Conservation (phyloP, 1,140 invertebrate species). For the Drosophila teissieri region DNA sequence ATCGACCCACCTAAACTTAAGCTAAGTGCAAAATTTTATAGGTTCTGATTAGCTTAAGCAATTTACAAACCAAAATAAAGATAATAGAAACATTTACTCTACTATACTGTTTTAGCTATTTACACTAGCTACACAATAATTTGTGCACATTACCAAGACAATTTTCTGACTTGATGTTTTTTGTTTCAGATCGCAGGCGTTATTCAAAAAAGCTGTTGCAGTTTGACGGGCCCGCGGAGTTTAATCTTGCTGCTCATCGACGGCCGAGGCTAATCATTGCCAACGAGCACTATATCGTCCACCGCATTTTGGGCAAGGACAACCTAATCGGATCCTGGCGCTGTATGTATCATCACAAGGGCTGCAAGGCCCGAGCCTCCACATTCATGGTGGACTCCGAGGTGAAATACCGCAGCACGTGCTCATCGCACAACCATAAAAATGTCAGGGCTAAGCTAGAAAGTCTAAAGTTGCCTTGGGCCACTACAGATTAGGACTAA, state of each 20-base stretch:
- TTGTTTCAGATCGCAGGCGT: conserved; percentile 23
- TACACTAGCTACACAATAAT: background rate
- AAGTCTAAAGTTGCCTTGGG: conserved; percentile 16
- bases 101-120: background rate
- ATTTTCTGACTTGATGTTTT: conserved; percentile 4
- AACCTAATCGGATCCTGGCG: conserved; percentile 61
- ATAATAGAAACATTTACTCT: conserved; percentile 5
- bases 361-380: conserved; percentile 51
- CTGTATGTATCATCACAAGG: conserved; percentile 53
- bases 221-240: conserved; percentile 44
- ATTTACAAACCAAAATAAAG: conserved; percentile 44
- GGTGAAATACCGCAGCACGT: conserved; percentile 56
- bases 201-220: conserved; percentile 14
- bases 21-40: conserved; percentile 53
- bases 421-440: conserved; percentile 49
- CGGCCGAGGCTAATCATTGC: conserved; percentile 56
- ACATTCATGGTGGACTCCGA: conserved; percentile 48
- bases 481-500: conserved; percentile 6
- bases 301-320: conserved; percentile 34
- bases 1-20: conserved; percentile 48
- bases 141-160: background rate
- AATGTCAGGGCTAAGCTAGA: conserved; percentile 16
- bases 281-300: conserved; percentile 39
- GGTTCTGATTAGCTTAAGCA: conserved; percentile 45
- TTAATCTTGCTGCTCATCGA: conserved; percentile 20